Percentiles rank a stretch among this genome's conserved stretches.
Evolutionary conservation across 2,888 invertebrate species (phyloP).

Genomic region (Amphiduros pacificus): DNA sequence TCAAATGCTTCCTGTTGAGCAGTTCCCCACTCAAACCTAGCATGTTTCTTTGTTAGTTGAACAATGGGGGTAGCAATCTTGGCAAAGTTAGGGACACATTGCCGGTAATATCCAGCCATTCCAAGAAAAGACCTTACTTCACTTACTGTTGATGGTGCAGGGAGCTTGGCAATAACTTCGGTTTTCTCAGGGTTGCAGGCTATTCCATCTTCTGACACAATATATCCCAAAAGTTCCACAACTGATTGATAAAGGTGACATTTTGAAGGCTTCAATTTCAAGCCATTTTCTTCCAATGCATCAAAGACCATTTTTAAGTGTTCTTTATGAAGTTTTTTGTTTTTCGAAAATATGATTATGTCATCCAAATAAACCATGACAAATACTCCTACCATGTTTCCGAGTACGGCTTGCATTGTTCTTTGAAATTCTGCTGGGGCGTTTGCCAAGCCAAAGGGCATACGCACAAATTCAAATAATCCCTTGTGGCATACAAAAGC

Average conservation of each 20-base stretch:
- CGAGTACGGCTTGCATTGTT: constrained; percentile 20
- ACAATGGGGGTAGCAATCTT: constrained; percentile 8
- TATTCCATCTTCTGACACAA: constrained; percentile 19
- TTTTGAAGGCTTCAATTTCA: constrained; percentile 1
- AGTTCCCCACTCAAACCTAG: neutral
- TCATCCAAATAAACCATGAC: constrained; percentile 19
- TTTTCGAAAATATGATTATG: constrained; percentile 6
- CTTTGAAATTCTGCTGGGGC: constrained; percentile 18
- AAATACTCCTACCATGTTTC: neutral
- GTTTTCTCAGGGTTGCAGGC: constrained; percentile 1
- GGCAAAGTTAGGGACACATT: constrained; percentile 14
- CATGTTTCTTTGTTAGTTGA: neutral
- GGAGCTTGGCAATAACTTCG: constrained; percentile 2
- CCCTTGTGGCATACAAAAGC: constrained; percentile 28
- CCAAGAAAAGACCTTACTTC: constrained; percentile 9
- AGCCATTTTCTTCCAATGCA: neutral
- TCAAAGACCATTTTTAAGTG: constrained; percentile 5
- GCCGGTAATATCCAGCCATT: constrained; percentile 19
- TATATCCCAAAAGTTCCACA: constrained; percentile 5
- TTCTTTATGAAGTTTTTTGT: neutral
- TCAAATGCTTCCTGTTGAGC: constrained; percentile 3
- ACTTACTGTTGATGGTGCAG: constrained; percentile 1
- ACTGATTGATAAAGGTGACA: neutral
- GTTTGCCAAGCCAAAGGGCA: constrained; percentile 21
- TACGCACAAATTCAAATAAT: constrained; percentile 22